These are phyloP conservation scores for Meloidogyne floridensis DNA, from an alignment of 1,140 invertebrate species.

Conservation along the genomic window DNA sequence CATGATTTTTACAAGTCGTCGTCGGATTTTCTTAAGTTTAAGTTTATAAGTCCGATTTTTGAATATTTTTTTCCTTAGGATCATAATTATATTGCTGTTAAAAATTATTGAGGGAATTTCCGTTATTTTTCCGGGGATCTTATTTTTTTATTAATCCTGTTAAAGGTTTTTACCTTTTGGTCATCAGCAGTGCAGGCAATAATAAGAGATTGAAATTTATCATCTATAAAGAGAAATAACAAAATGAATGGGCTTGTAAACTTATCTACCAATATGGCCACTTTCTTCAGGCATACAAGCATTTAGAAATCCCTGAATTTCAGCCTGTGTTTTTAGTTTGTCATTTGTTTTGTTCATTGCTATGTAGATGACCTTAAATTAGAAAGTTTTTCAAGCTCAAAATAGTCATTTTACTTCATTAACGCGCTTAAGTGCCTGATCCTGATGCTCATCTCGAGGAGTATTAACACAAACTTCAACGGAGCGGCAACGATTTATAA, in stretches of 20 bases:
- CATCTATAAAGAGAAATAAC: not conserved
- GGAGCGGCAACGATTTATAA: constrained; percentile 5
- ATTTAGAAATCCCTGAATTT: constrained; percentile 11
- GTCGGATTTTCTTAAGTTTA: not conserved
- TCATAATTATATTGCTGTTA: too few relatives aligned
- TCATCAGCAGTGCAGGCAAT: constrained; percentile 25
- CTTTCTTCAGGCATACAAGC: constrained; percentile 23
- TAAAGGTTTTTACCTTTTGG: constrained; percentile 18
- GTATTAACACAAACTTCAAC: constrained; percentile 20
- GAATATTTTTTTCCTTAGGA: not conserved
- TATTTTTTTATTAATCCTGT: not conserved
- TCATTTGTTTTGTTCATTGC: constrained; percentile 5
- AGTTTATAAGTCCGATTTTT: not conserved
- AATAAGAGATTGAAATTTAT: constrained; percentile 30
- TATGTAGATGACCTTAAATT: constrained; percentile 7
- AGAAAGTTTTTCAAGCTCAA: not conserved
- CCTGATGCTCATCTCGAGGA: constrained; percentile 24
- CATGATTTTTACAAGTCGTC: not conserved
- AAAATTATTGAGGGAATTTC: too few relatives aligned
- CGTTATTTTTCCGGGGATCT: too few relatives aligned
- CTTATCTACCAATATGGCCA: constrained; percentile 15
- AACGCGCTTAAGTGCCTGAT: constrained; percentile 10
- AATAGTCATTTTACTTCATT: constrained; percentile 1
- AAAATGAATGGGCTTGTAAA: not conserved
- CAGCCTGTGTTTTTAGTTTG: constrained; percentile 1